These are phyloP conservation scores for Microcebus lehilahytsara DNA, from an alignment of 2,113 vertebrate species.

Conservation along the genomic window DNA sequence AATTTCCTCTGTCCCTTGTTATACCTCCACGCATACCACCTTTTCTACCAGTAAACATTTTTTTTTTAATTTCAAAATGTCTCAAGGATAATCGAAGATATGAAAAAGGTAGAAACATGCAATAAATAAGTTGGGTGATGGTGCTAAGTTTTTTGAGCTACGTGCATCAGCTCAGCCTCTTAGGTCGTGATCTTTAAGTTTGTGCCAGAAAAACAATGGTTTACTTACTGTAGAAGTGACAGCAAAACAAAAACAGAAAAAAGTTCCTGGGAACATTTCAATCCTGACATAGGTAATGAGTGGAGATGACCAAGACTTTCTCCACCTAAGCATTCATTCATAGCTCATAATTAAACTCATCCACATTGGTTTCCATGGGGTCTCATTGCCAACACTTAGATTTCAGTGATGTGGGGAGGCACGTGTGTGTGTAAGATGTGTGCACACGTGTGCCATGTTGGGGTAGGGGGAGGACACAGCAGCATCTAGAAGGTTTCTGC, in stretches of 20 bases:
- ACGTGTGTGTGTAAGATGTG: background rate
- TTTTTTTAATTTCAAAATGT: background rate
- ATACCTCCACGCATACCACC: slow-evolving; percentile 30
- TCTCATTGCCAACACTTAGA: background rate
- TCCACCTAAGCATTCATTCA: background rate
- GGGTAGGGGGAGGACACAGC: rapidly evolving
- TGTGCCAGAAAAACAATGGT: background rate
- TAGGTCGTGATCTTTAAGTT: background rate
- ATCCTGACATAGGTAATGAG: background rate
- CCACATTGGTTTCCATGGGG: background rate
- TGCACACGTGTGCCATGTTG: too few species aligned
- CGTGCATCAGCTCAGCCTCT: background rate
- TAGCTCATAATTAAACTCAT: background rate
- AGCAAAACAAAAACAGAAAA: background rate
- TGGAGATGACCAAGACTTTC: background rate
- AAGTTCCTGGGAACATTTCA: background rate
- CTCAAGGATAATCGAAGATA: background rate
- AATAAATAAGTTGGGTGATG: background rate
- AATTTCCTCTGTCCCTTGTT: slow-evolving; percentile 82
- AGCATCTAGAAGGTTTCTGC: background rate
- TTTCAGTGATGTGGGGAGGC: too few species aligned
- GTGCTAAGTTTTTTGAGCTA: background rate
- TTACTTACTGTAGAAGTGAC: background rate
- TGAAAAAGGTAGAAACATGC: background rate
- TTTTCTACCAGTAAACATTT: background rate